Base-by-base conservation (phyloP, 2,888 invertebrate genomes). In the Drosophila nr. fundita region DNA sequence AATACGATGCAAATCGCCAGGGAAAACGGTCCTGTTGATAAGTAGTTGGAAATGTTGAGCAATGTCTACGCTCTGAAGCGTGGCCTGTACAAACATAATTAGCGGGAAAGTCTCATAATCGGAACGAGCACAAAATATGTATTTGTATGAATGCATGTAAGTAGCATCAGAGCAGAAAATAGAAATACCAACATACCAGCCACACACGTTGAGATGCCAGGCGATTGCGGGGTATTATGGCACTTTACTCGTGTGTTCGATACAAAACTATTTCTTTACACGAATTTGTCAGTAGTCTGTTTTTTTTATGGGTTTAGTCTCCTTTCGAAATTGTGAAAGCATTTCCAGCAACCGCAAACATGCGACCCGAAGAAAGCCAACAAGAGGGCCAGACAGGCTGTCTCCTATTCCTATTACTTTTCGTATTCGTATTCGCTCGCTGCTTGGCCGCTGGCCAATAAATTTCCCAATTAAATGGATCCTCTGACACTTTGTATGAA, bases 391-490 rank as follows among this genome's bases (percentile, higher is more conserved):
- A 90, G 87, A 87, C 87, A 86, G 70, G 48, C 68, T 88, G 87
- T 82, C 85, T 87, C 69, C 87, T 76, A 75, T 57, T 68, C 54
- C 38, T 13, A 40, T 54, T 29, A 36, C 27, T n/a, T 27, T 45
- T 24, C 45, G 45, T 45, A 24, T 21, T 4, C 15, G 8, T 24
- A 45, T 45, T 45, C 7, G 45, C 24, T 54, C 18, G n/a, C 54
- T 34, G 32, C 38, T 55, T 53, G 63, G 79, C 65, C 71, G 72
- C 73, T 77, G 72, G 74, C 84, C 79, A 91, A 91, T 91, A 91
- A 91, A 91, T 91, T 91, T 91, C 73, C 80, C 84, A 91, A 90
- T 91, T 89, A 90, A 91, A 91, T 87, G 87, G 83, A 90, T 87
- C 77, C 80, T 89, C 89, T 91, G 92, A 91, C 91, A 91, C 84